Base-by-base conservation (phyloP, 2,888 invertebrate species). In the Lithophane ornitopus region DNA sequence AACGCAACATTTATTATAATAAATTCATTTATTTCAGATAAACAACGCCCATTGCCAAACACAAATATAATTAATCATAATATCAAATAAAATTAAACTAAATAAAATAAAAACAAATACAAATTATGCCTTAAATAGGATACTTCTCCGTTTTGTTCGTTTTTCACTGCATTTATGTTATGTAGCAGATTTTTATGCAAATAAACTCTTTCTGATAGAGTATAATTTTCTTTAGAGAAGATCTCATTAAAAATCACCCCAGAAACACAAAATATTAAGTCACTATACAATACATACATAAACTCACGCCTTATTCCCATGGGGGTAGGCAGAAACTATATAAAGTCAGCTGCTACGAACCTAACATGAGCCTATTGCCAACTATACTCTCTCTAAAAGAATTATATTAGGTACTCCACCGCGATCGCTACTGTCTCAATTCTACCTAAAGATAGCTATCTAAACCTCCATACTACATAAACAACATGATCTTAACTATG, bases 401-500 rank as follows among this genome's bases (percentile, higher is more conserved):
- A 3, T 9, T 0, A 58, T 1, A 58, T 28, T 16, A 28, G 3
- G 9, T 9, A 59, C 28, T 0, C 19, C 19, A 34, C 4, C 19
- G 19, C 8, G 19, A 34, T 59, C 1, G 4, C 34, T 59, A 3
- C 1, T 59, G 34, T 19, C 28, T 28, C 4, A 65, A 39, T 78
- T n/a, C 11, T 28, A 68, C 22, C 39, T 62, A 54, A 28, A 78
- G 79, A 69, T 69, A 71, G 3, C 28, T 6, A 56, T 49, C 62
- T 46, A 39, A 39, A 68, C 28, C 62, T 62, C 14, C 14, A 41
- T 70, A 76, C 34, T 46, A 67, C 70, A 59, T 58, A 75, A 63
- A 82, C 61, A 74, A 84, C 19, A 19, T 75, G 72, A 52, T 74
- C 78, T 78, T 41, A 54, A 34, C 26, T 56, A 69, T 22, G 44